Evolutionary conservation across 53 echinoderm and acorn worm species (phyloP).

Genomic region (Paelopatides confundens): DNA sequence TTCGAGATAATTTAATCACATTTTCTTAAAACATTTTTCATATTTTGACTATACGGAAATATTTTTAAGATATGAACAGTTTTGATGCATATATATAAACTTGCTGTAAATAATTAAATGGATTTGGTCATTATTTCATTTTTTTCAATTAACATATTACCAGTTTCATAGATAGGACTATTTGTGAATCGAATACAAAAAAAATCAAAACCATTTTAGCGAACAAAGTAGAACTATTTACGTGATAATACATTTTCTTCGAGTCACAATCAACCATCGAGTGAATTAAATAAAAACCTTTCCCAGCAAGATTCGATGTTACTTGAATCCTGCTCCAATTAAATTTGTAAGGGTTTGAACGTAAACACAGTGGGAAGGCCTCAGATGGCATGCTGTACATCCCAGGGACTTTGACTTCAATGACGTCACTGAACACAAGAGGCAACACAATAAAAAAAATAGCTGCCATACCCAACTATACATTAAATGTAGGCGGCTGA

Average conservation of each 20-base stretch:
- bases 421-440: conserved; percentile 15
- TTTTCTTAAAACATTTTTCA: too few species aligned
- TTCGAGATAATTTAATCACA: too few species aligned
- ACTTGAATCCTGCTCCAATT: conserved; percentile 39
- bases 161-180: too few species aligned
- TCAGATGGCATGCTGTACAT: background rate
- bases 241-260: background rate
- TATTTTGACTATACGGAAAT: too few species aligned
- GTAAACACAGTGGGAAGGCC: background rate
- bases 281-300: background rate
- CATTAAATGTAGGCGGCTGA: conserved; percentile 15
- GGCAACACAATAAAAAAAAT: conserved; percentile 26
- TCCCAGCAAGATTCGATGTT: conserved; percentile 8
- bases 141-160: too few species aligned
- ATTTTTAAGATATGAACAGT: too few species aligned
- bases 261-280: background rate
- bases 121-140: too few species aligned
- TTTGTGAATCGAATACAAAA: too few species aligned
- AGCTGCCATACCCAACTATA: background rate
- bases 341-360: background rate
- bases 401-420: conserved; percentile 8
- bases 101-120: too few species aligned
- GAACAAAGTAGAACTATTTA: background rate
- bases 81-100: too few species aligned
- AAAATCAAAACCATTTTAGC: too few species aligned